Evolutionary conservation across 2,888 invertebrate genomes (phyloP).

Genomic region (Lithophane ornitopus): DNA sequence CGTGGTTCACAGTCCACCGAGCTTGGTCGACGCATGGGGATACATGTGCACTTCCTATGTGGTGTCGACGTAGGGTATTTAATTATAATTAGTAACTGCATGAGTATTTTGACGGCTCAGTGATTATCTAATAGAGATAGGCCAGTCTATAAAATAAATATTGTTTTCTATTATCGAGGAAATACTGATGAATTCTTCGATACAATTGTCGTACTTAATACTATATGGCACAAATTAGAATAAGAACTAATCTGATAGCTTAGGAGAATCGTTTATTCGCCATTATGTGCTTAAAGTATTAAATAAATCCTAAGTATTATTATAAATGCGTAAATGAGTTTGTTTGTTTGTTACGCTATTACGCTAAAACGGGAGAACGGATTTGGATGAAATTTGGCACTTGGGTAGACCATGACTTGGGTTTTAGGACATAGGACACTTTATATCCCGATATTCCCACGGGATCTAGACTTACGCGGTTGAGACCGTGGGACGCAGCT

Average conservation of each 20-base stretch:
- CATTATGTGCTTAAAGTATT: background rate
- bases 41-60: slow-evolving; percentile 24
- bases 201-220: background rate
- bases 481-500: too few relatives aligned
- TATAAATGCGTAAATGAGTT: too few relatives aligned
- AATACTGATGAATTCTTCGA: background rate
- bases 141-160: background rate
- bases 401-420: too few relatives aligned
- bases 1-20: slow-evolving; percentile 7
- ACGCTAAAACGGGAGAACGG: too few relatives aligned
- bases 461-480: too few relatives aligned
- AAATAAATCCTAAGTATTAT: too few relatives aligned
- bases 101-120: slow-evolving; percentile 21
- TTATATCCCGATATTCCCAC: too few relatives aligned
- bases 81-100: slow-evolving; percentile 15
- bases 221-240: background rate
- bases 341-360: too few relatives aligned
- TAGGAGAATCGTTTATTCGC: background rate
- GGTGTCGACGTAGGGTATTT: slow-evolving; percentile 8
- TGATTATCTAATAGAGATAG: background rate
- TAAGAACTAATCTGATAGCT: background rate
- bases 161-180: background rate
- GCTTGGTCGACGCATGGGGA: background rate
- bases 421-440: too few relatives aligned
- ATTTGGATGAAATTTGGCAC: too few relatives aligned